Base-by-base conservation (phyloP, 30 jellyfish, hydroid and myxozoan species). In the Pseudorhiza aurosa region DNA sequence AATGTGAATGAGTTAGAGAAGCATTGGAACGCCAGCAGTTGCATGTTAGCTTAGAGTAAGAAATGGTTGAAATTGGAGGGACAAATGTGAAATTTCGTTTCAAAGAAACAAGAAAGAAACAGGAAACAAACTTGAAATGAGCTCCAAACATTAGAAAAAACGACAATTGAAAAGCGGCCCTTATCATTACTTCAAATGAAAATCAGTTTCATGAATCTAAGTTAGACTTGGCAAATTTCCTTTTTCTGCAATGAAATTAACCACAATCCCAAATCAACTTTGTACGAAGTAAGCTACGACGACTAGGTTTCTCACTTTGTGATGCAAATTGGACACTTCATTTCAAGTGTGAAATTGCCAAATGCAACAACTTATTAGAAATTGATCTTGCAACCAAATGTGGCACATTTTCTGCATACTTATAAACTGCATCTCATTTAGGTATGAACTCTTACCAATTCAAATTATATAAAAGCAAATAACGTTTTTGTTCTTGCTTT, bases 11-110 rank as follows among this genome's bases (percentile, higher is more conserved):
- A n/a, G n/a, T n/a, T n/a, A n/a, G n/a, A n/a, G 36, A 64, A 64
- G 67, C 36, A 53, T 64, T 36, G 36, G 59, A 58, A 33, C 15
- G 77, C 77, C 77, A 64, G 77, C 77, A 64, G 1, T 31, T 14
- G n/a, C 58, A 33, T 2, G 28, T 64, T 64, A 47, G 62, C 5
- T 47, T 47, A 17, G n/a, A 53, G 6, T 39, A 9, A 19, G 36
- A 53, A 53, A 19, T 53, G 67, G 5, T 21, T 53, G 67, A 53
- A 53, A 53, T 53, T 53, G 8, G 67, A 10, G 19, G 15, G 60
- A 46, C 15, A 4, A 46, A n/a, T n/a, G n/a, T n/a, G 12, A 27
- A 2, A 46, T 27, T 46, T 27, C 60, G 19, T 53, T 53, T 53
- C 67, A 18, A 53, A 21, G 35, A 53, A 53, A 15, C 24, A 15